Conservation (phyloP, 92 coral and sea anemone genomes). For the Desmophyllum pertusum region DNA sequence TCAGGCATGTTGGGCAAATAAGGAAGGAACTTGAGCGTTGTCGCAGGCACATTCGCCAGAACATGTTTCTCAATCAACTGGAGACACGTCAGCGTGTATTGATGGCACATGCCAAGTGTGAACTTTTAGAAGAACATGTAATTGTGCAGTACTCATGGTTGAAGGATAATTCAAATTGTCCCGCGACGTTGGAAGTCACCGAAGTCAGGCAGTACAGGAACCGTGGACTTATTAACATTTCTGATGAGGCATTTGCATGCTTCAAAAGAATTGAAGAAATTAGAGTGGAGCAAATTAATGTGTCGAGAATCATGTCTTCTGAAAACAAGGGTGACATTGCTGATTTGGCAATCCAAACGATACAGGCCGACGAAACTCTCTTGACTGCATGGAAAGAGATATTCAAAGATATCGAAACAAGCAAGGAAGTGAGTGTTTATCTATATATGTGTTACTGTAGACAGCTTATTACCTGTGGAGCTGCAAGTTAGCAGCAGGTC, state of each 20-base stretch:
- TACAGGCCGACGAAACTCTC: not conserved
- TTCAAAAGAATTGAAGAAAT: constrained; percentile 12
- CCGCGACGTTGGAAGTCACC: constrained; percentile 32
- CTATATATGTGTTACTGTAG: too few relatives aligned
- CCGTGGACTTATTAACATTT: constrained; percentile 41
- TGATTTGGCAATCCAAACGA: not conserved
- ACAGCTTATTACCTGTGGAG: too few relatives aligned
- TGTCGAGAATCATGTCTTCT: not conserved
- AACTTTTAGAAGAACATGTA: too few relatives aligned
- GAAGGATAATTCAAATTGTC: not conserved
- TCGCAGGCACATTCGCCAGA: constrained; percentile 18
- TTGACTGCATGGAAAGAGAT: not conserved
- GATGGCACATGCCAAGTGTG: too few relatives aligned
- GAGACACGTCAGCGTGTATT: constrained; percentile 17
- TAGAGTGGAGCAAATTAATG: constrained; percentile 21
- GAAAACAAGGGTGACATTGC: not conserved
- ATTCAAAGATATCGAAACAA: not conserved
- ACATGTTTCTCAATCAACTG: constrained; percentile 2
- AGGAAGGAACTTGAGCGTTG: constrained; percentile 27
- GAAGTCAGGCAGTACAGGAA: constrained; percentile 42
- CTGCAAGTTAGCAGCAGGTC: too few relatives aligned
- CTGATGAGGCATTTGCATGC: constrained; percentile 18
- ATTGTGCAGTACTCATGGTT: constrained; percentile 34
- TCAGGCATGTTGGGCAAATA: constrained; percentile 40
- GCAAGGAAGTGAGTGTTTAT: not conserved